Evolutionary conservation across 2,113 vertebrate genomes (phyloP).

Genomic region (Genyomyrus donnyi): DNA sequence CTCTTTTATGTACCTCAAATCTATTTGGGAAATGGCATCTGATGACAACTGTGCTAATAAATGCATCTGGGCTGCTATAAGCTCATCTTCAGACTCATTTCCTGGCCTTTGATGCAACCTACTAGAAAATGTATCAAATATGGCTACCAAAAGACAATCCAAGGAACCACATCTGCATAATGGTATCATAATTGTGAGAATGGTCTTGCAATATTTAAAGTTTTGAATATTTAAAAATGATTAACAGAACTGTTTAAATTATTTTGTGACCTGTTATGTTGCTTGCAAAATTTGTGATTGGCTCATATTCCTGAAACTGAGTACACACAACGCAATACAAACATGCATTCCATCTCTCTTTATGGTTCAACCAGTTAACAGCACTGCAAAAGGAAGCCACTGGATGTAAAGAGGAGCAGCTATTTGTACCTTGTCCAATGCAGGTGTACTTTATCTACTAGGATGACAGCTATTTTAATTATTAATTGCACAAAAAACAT

Average conservation of each 20-base stretch:
- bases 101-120: background rate
- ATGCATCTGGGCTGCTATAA: background rate
- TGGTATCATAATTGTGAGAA: background rate
- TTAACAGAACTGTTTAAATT: background rate
- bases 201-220: background rate
- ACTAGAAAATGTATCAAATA: background rate
- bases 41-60: background rate
- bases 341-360: background rate
- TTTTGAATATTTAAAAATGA: background rate
- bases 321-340: background rate
- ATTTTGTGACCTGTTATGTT: background rate
- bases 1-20: background rate
- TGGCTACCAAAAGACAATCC: background rate
- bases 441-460: conserved; percentile 10
- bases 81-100: background rate
- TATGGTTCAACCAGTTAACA: background rate
- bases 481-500: background rate
- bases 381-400: conserved; percentile 44
- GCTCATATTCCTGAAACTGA: background rate
- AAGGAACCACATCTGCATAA: background rate
- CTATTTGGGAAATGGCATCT: background rate
- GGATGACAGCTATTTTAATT: background rate
- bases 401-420: conserved; percentile 52
- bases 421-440: conserved; percentile 33
- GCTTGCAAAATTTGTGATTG: background rate